A percentile compares a stretch with the other conserved stretches of the same genome.
phyloP scores from a whole-genome alignment of 2,888 invertebrate genomes.

The Lysandra bellargus region DNA sequence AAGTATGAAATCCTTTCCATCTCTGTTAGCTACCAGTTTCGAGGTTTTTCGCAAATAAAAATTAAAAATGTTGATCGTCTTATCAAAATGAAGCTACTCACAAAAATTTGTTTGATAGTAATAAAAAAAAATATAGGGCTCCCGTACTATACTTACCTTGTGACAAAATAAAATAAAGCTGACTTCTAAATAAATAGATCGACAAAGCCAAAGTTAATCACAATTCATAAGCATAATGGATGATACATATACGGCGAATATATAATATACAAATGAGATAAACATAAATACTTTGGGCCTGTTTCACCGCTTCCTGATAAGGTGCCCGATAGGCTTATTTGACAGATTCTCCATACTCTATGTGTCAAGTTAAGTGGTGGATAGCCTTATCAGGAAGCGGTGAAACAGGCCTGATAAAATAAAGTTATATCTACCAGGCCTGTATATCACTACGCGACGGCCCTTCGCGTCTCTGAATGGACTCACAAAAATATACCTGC shows the following conservation, averaged over 20 bases:
- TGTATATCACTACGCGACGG: slow-evolving; percentile 87
- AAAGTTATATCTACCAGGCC: slow-evolving; percentile 83
- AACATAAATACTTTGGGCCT: slow-evolving; percentile 6
- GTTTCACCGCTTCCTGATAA: no score
- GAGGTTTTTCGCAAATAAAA: no score
- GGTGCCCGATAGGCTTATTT: no score
- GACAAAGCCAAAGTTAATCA: background rate
- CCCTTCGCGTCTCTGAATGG: slow-evolving; percentile 88
- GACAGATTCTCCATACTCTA: no score
- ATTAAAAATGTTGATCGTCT: no score
- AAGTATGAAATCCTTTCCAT: no score
- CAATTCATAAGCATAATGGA: background rate
- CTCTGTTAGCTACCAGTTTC: no score
- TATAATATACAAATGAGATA: slow-evolving; percentile 1
- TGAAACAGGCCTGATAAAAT: slow-evolving; percentile 40
- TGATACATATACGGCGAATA: background rate
- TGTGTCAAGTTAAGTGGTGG: no score
- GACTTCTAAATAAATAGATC: background rate
- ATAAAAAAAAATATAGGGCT: no score
- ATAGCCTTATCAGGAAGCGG: no score
- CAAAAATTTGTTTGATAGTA: no score
- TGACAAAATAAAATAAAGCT: background rate
- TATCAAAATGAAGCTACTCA: no score
- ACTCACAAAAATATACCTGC: slow-evolving; percentile 88
- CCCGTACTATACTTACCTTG: background rate